Base-by-base conservation (phyloP, 2,113 vertebrate species). In the Callipepla squamata region DNA sequence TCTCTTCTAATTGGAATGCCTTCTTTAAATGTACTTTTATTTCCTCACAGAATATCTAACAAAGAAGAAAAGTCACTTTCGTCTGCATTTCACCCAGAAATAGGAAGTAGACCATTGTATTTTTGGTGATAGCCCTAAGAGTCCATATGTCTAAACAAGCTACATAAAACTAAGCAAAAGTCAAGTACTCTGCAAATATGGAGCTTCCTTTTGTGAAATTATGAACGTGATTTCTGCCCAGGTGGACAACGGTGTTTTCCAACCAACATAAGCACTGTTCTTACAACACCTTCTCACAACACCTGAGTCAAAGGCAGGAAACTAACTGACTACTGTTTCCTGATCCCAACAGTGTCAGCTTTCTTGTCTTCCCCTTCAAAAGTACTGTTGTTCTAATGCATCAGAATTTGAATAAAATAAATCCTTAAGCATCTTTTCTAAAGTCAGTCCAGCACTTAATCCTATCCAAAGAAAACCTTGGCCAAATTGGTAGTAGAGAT, bases 371-470 rank as follows among this genome's bases (percentile, higher is more conserved):
- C 45, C 47, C 42, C 32, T 68, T 66, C 32, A 74, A 44, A 74
- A 74, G 34, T 48, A 59, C 38, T 79, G 30, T 61, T 93, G 44
- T 68, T 92, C 32, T 68, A 63, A 92, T 10, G 30, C 34, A 72
- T 51, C 84, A 72, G 51, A 92, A 58, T 89, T 93, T 91, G 70
- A 92, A 68, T 40, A 57, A 68, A 93, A 72, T 75, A 85, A 87
- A 85, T 76, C 53, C 61, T 66, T 93, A 76, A 93, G 66, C 58
- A 85, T 61, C 40, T 94, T 94, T 81, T 90, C 72, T 85, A 67
- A 82, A 87, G 62, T 48, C 22, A 44, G 21, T 92, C 79, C n/a
- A 87, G 85, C 69, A 12, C 50, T 94, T 95, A 93, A 89, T 87
- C 57, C 18, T 32, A 87, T 73, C 47, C 72, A 92, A 85, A 92